phyloP scores from a whole-genome alignment of 2,888 invertebrate genomes.

The Chrysodeixis includens region DNA sequence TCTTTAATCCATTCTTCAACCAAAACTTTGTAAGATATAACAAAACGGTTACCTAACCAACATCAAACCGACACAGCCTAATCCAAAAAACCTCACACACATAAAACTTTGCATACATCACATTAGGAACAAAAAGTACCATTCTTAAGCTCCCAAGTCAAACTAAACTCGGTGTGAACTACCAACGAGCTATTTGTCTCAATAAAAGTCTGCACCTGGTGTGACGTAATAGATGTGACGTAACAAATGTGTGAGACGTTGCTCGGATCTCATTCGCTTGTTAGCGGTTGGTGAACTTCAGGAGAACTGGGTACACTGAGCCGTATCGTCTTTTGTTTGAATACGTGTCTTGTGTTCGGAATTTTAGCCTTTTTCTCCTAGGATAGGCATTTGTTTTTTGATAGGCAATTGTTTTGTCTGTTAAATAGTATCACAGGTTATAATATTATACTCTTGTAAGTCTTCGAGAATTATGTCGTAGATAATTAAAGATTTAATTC shows the following conservation, averaged over 20 bases:
- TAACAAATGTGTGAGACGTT: slow-evolving; percentile 48
- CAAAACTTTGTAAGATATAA: no score
- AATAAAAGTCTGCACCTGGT: slow-evolving; percentile 67
- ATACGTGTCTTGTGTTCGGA: background rate
- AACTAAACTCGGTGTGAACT: slow-evolving; percentile 22
- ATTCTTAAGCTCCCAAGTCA: slow-evolving; percentile 20
- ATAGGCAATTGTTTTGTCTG: background rate
- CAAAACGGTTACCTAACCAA: no score
- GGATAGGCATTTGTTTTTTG: no score
- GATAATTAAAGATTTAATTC: no score
- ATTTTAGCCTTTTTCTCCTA: background rate
- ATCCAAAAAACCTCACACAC: background rate
- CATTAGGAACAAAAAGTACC: background rate
- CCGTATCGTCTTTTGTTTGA: slow-evolving; percentile 1
- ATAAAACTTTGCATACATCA: background rate
- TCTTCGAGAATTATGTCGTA: no score
- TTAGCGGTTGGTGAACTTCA: slow-evolving; percentile 25
- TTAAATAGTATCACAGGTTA: no score
- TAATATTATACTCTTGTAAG: no score
- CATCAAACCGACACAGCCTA: no score
- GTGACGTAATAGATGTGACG: slow-evolving; percentile 29
- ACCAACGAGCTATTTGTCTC: slow-evolving; percentile 59
- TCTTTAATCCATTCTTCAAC: no score
- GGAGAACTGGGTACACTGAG: background rate
- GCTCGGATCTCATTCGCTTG: slow-evolving; percentile 25